These are phyloP conservation scores for Cottus gobio DNA, from an alignment of 2,113 vertebrate genomes.

Conservation along the genomic window DNA sequence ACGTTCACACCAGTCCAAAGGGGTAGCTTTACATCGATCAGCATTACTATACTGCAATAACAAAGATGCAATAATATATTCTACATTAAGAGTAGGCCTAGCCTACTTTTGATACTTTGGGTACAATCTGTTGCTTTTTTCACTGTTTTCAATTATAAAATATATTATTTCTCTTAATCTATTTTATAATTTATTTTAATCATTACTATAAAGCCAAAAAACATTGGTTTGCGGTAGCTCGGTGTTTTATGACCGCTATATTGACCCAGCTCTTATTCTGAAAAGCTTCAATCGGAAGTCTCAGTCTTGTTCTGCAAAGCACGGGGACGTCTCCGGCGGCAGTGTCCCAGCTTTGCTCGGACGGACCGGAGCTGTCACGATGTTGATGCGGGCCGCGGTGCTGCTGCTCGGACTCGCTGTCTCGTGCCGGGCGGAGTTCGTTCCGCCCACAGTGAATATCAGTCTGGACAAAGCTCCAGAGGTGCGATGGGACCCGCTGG, in stretches of 20 bases:
- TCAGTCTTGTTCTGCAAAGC: accelerated
- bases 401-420: conserved; percentile 35
- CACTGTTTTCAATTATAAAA: no score
- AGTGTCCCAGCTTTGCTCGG: neutral
- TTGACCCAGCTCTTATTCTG: conserved; percentile 39
- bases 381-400: neutral
- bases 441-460: conserved; percentile 75
- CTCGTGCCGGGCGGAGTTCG: conserved; percentile 28
- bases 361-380: accelerated
- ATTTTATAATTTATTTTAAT: neutral
- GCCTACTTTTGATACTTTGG: neutral
- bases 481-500: conserved; percentile 76
- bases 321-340: neutral
- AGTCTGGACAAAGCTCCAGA: conserved; percentile 74
- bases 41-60: neutral
- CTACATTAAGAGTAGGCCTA: no score
- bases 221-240: neutral
- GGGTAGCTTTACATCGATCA: neutral
- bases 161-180: neutral
- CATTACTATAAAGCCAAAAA: neutral
- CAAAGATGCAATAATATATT: neutral
- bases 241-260: neutral
- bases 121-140: no score
- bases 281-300: conserved; percentile 29
- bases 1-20: no score